Evolutionary conservation across 2,888 invertebrate genomes (phyloP), one percentile per base, ranked within the genome.

Genomic region (Ectobius pallidus): DNA sequence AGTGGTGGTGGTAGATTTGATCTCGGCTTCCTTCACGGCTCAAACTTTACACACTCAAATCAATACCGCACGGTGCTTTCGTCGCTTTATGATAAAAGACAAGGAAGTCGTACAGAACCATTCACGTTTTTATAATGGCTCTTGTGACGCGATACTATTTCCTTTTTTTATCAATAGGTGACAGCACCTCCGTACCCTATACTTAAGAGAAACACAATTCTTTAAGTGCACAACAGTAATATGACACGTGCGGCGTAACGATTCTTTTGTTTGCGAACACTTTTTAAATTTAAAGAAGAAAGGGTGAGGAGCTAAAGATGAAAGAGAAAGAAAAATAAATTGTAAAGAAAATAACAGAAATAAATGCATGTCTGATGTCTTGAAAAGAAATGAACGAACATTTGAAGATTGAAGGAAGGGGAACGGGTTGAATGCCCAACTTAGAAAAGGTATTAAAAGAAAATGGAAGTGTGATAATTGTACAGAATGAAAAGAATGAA

Each of bases 151-250:
- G 63, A 63, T 63, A 63, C 25, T 63, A 42, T 22, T 42, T 42
- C 22, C 63, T 42, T 63, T 58, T n/a, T 39, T 63, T 63, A 34
- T 42, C 42, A 34, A 63, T 20, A 42, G 63, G 42, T 42, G 39
- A 42, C 63, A 39, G 20, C 63, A 63, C 63, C 63, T 63, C 16
- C 63, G 16, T 63, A 42, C 63, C 42, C 20, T 63, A 42, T 63
- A 63, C 63, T 63, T 63, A 63, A 42, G 61, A 63, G 63, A 63
- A 63, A 63, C 18, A 63, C 42, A 63, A 63, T 63, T 63, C 63
- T 42, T 63, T 22, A 62, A 63, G 42, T 42, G 42, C 42, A 22
- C 25, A 52, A 18, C 9, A 22, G 39, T 63, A 63, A 63, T 42
- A 11, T 18, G 34, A 63, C 63, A 63, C 63, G 63, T 63, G 63